A percentile compares a stretch with the other conserved stretches of the same genome.
phyloP scores from a whole-genome alignment of 2,797 vertebrate genomes.

The Acridotheres tristis region DNA sequence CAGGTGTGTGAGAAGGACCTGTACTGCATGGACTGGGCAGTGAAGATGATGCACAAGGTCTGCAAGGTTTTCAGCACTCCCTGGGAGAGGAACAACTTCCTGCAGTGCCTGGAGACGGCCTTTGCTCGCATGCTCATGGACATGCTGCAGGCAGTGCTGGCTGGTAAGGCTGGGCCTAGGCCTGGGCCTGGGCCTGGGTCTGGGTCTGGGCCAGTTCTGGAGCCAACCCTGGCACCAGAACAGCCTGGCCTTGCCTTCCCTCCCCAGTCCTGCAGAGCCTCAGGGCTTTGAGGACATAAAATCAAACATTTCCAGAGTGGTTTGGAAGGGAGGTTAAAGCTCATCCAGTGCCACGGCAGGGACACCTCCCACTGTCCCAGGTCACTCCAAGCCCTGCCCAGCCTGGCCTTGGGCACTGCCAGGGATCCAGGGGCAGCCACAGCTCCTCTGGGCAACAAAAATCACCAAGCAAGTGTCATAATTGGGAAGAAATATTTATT shows the following conservation, averaged over 20 bases:
- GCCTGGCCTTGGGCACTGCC: rapidly evolving
- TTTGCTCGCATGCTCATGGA: slow-evolving; percentile 84
- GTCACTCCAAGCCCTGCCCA: rapidly evolving
- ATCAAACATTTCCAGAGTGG: rapidly evolving
- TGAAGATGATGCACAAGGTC: slow-evolving; percentile 86
- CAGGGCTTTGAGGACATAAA: rapidly evolving
- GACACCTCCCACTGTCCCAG: background rate
- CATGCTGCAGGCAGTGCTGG: slow-evolving; percentile 74
- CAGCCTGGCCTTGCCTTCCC: background rate
- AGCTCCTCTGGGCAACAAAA: background rate
- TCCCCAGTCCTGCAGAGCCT: background rate
- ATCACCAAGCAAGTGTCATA: background rate
- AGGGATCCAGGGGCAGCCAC: background rate
- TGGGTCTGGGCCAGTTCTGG: background rate
- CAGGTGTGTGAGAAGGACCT: slow-evolving; percentile 92
- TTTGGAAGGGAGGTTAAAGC: background rate
- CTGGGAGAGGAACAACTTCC: slow-evolving; percentile 80
- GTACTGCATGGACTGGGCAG: slow-evolving; percentile 88
- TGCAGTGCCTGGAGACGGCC: slow-evolving; percentile 83
- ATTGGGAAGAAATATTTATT: background rate
- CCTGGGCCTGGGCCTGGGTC: no score
- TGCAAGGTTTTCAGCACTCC: slow-evolving; percentile 77
- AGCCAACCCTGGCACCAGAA: rapidly evolving
- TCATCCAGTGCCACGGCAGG: background rate
- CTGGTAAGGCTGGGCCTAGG: slow-evolving; percentile 71